These are phyloP conservation scores for Pocota personata DNA, from an alignment of 2,888 invertebrate genomes.

Conservation along the genomic window DNA sequence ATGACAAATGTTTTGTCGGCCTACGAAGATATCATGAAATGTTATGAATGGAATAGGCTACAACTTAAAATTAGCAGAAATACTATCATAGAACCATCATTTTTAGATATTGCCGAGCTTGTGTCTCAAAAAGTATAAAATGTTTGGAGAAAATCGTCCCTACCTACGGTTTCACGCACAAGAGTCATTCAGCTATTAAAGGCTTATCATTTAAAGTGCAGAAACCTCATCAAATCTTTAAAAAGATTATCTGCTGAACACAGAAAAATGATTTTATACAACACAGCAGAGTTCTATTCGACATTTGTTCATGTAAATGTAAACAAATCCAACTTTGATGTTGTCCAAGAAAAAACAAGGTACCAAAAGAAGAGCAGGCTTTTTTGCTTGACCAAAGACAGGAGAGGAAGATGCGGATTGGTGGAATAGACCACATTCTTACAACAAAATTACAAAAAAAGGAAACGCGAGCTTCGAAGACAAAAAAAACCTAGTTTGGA, in stretches of 20 bases:
- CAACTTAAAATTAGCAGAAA: background rate
- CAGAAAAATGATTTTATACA: background rate
- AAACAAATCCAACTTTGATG: background rate
- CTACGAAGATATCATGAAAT: conserved; percentile 1
- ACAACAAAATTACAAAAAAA: background rate
- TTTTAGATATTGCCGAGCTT: background rate
- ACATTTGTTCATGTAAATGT: background rate
- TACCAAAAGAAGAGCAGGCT: too few relatives aligned
- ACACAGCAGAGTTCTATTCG: background rate
- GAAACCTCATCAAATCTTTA: background rate
- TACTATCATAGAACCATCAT: background rate
- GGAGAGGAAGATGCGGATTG: too few relatives aligned
- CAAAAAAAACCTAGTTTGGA: background rate
- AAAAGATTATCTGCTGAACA: background rate
- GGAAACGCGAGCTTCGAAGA: background rate
- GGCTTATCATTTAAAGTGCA: background rate
- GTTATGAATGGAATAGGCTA: background rate
- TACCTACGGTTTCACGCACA: background rate
- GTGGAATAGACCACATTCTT: background rate
- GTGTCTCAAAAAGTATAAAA: background rate
- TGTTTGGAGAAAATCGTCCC: background rate
- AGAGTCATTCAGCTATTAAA: background rate
- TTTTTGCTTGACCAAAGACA: too few relatives aligned
- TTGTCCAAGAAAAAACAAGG: background rate
- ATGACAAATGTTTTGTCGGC: background rate